These are phyloP conservation scores for Callitettix versicolor DNA, from an alignment of 1,140 invertebrate species.

Conservation along the genomic window DNA sequence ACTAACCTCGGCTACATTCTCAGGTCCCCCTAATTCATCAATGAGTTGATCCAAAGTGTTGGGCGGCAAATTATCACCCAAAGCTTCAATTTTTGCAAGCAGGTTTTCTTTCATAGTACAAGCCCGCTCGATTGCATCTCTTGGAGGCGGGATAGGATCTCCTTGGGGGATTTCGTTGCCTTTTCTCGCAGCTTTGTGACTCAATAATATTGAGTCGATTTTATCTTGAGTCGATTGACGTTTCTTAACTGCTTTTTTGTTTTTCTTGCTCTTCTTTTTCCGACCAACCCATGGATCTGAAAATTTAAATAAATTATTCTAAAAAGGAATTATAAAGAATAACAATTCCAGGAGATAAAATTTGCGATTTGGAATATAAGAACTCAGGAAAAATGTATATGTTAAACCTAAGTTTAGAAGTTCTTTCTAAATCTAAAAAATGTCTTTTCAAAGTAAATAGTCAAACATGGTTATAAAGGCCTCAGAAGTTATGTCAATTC, in stretches of 20 bases:
- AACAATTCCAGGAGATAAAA: too few relatives aligned
- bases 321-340: too few relatives aligned
- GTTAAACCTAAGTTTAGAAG: too few relatives aligned
- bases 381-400: too few relatives aligned
- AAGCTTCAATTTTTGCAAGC: constrained; percentile 69
- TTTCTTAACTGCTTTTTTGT: constrained; percentile 54
- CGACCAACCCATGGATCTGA: constrained; percentile 69
- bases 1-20: constrained; percentile 85
- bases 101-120: constrained; percentile 89
- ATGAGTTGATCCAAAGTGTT: constrained; percentile 98
- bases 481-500: too few relatives aligned
- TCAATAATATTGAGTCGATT: constrained; percentile 34
- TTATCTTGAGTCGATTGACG: constrained; percentile 61
- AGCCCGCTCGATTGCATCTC: constrained; percentile 72
- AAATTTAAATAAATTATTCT: constrained; percentile 1
- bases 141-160: constrained; percentile 45
- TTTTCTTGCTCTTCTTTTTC: constrained; percentile 58
- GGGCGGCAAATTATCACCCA: constrained; percentile 85
- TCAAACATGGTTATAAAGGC: too few relatives aligned
- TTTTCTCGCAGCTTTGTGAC: constrained; percentile 12
- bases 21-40: constrained; percentile 93
- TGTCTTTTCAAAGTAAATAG: too few relatives aligned
- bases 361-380: too few relatives aligned
- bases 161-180: constrained; percentile 13
- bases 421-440: too few relatives aligned